Conservation (phyloP, 2,888 invertebrate genomes). For the Ichneumoninae sp. region DNA sequence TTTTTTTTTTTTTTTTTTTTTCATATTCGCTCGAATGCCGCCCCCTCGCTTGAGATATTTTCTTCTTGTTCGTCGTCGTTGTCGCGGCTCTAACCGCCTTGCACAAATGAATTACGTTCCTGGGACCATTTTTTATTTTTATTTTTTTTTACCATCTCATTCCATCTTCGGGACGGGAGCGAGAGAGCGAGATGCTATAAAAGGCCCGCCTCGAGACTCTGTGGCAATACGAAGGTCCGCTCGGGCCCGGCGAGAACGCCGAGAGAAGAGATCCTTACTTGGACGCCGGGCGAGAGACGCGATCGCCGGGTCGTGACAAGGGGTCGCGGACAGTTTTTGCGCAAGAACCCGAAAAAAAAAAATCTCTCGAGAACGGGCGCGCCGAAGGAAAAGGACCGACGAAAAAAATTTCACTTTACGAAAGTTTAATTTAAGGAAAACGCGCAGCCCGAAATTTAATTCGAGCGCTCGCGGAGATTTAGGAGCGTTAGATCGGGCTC, state of each 20-base stretch:
- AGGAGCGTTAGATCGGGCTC: background rate
- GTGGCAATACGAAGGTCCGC: constrained; percentile 67
- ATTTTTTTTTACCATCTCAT: constrained; percentile 33
- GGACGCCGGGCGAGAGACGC: constrained; percentile 46
- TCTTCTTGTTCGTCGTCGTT: constrained; percentile 17
- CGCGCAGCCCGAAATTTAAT: no score
- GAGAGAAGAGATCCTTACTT: constrained; percentile 61
- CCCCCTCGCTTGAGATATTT: constrained; percentile 39
- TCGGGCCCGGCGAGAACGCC: constrained; percentile 18
- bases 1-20: constrained; percentile 21
- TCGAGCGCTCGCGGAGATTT: background rate
- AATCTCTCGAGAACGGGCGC: background rate
- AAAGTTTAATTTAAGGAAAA: background rate
- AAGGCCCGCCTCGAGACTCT: constrained; percentile 63
- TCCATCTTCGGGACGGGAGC: constrained; percentile 58
- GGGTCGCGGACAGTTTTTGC: constrained; percentile 51
- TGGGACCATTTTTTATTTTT: constrained; percentile 38
- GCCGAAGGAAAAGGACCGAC: background rate
- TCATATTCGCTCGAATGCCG: background rate
- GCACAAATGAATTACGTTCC: constrained; percentile 43
- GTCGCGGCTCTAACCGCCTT: constrained; percentile 18
- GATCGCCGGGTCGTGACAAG: constrained; percentile 56
- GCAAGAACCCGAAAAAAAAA: constrained; percentile 33
- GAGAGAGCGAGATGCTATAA: constrained; percentile 66
- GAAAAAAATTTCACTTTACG: background rate